phyloP scores from a whole-genome alignment of 30 jellyfish, hydroid and myxozoan genomes.

The Phacellophora camtschatica region DNA sequence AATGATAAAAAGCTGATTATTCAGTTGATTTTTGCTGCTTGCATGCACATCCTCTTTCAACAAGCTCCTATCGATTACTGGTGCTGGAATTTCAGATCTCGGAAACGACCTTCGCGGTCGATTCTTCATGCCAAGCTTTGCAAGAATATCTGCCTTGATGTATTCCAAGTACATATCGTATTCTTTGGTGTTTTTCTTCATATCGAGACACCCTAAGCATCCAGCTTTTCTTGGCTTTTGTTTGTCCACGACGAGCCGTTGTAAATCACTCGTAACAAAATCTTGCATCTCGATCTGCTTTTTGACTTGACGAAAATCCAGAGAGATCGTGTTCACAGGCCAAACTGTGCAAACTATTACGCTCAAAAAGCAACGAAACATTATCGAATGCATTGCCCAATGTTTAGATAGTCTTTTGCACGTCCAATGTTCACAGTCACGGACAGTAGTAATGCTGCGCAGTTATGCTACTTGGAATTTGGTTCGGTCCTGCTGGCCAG shows the following conservation, averaged over 20 bases:
- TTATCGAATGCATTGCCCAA: not conserved
- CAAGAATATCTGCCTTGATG: conserved; percentile 62
- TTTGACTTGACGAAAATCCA: conserved; percentile 31
- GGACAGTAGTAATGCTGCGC: too few species aligned
- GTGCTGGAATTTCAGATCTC: conserved; percentile 58
- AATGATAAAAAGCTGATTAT: conserved; percentile 57
- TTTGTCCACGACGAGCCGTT: not conserved
- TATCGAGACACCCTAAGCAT: conserved; percentile 54
- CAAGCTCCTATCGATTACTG: conserved; percentile 46
- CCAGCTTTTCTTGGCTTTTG: conserved; percentile 23
- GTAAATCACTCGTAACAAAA: conserved; percentile 1
- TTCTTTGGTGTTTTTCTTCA: conserved; percentile 48
- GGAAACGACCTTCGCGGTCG: conserved; percentile 51
- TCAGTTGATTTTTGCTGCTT: conserved; percentile 1
- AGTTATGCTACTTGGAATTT: conserved; percentile 6
- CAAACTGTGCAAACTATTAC: conserved; percentile 1
- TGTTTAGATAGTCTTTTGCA: too few species aligned
- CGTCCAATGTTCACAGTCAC: too few species aligned
- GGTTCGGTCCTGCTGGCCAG: not conserved
- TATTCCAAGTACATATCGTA: conserved; percentile 51
- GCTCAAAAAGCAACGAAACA: not conserved
- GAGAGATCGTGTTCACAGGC: conserved; percentile 14
- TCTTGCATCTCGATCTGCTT: not conserved
- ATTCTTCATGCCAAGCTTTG: conserved; percentile 67
- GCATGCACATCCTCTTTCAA: conserved; percentile 21